Evolutionary conservation across 2,888 invertebrate genomes (phyloP).

Genomic region (Drosophila mayaguana): DNA sequence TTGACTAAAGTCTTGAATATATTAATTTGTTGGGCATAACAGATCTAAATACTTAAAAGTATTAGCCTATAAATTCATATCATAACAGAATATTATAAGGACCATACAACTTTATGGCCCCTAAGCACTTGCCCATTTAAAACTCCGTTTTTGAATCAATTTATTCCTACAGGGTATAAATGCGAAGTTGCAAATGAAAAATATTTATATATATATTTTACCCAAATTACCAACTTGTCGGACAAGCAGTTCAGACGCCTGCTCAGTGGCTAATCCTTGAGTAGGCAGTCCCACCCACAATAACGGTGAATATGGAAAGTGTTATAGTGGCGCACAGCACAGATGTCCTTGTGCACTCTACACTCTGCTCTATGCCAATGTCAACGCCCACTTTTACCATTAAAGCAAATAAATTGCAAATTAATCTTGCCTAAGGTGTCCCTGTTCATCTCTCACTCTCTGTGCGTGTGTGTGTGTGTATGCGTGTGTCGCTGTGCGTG

Average conservation of each 20-base stretch:
- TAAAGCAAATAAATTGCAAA: constrained; percentile 80
- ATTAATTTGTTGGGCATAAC: too few relatives aligned
- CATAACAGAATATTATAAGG: not conserved
- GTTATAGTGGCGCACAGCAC: constrained; percentile 45
- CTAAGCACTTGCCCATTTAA: not conserved
- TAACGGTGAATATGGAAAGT: constrained; percentile 41
- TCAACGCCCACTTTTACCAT: constrained; percentile 53
- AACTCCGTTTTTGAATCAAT: too few relatives aligned
- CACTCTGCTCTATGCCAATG: not conserved
- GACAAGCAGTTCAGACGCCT: constrained; percentile 28
- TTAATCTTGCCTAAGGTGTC: constrained; percentile 76
- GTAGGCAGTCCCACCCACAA: constrained; percentile 8
- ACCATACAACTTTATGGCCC: not conserved
- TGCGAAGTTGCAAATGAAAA: constrained; percentile 52
- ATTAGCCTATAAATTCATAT: too few relatives aligned
- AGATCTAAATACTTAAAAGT: not conserved
- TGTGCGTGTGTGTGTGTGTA: constrained; percentile 2
- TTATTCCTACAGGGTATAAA: constrained; percentile 22
- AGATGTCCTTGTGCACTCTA: constrained; percentile 17
- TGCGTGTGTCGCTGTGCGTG: constrained; percentile 10
- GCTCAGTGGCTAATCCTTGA: constrained; percentile 5
- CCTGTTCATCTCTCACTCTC: constrained; percentile 18
- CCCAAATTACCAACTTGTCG: constrained; percentile 57
- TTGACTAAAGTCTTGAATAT: not conserved
- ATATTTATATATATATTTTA: constrained; percentile 39